Evolutionary conservation across 1,140 invertebrate genomes (phyloP), one percentile per base, ranked within the genome.

Genomic region (Pachyrhynchus sulphureomaculatus): DNA sequence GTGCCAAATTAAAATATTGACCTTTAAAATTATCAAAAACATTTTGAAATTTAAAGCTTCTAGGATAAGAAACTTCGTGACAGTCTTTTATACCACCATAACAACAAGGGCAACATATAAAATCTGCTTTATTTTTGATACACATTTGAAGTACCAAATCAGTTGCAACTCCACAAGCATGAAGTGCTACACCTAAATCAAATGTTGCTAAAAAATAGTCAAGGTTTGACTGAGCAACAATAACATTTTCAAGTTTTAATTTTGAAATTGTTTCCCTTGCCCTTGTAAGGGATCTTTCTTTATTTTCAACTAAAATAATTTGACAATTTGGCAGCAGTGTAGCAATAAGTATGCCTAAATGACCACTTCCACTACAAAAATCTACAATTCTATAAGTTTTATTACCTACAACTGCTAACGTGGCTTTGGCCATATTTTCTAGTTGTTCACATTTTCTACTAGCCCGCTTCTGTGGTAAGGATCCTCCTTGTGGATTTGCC

Each of bases 151-250:
- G 79, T 0, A 97, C 93, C 55, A 97, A 83, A 78, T 98, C 95
- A 10, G 93, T 96, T 2, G 94, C 93, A 9, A 93, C 88, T 12
- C 95, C 95, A 79, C 95, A 98, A 2, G 94, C 95, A 80, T 98
- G 95, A 37, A 98, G 77, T 10, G 89, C 91, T 15, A 91, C 81
- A 2, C 95, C 95, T 62, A 97, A 85, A 66, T 95, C 84, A 79
- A 91, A 91, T 41, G 82, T 68, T 5, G 86, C 89, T 62, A 81
- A 82, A 70, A 90, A 92, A 75, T 94, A 95, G 73, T 92, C 88
- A 55, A 93, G 82, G 78, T 95, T 94, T 69, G 89, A 88, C 76
- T 97, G 94, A 72, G 89, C 88, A 68, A 94, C 85, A 13, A 76
- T 80, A 2, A 96, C 82, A 80, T 98, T 97, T 10, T 72, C 81